Evolutionary conservation across 2,888 invertebrate genomes (phyloP).

Genomic region (Allolobophora icterica): DNA sequence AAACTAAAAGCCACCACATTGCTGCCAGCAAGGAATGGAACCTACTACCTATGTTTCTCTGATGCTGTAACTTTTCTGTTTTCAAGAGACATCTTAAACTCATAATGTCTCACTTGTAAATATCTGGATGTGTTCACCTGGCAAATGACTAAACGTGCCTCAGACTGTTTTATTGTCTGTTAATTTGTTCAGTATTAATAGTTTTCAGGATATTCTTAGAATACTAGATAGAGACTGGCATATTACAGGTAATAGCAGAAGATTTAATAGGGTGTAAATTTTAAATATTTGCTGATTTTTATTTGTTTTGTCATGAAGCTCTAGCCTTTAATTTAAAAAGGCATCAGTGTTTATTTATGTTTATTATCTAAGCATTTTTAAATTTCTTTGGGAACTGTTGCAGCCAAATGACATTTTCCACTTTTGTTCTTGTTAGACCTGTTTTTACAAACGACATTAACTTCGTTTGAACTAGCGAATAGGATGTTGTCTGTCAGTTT

Average conservation of each 20-base stretch:
- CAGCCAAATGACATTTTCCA: not conserved
- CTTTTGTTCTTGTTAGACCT: not conserved
- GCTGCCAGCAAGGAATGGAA: no score
- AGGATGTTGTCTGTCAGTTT: conserved; percentile 11
- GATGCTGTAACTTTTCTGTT: no score
- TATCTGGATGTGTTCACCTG: no score
- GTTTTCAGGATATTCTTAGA: not conserved
- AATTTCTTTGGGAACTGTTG: not conserved
- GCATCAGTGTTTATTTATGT: not conserved
- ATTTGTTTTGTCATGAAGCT: not conserved
- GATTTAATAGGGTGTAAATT: not conserved
- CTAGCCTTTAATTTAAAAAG: not conserved
- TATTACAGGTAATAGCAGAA: not conserved
- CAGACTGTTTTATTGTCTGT: not conserved
- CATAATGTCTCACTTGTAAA: no score
- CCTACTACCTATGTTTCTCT: no score
- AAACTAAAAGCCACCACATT: no score
- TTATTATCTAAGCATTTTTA: not conserved
- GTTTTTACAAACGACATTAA: not conserved
- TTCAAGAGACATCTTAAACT: no score
- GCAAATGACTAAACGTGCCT: no score
- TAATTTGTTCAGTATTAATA: not conserved
- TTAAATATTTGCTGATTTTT: not conserved
- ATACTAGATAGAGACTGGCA: not conserved
- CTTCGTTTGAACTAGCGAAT: not conserved